Base-by-base conservation (phyloP, 92 coral and sea anemone genomes). In the Virgularia gustaviana region DNA sequence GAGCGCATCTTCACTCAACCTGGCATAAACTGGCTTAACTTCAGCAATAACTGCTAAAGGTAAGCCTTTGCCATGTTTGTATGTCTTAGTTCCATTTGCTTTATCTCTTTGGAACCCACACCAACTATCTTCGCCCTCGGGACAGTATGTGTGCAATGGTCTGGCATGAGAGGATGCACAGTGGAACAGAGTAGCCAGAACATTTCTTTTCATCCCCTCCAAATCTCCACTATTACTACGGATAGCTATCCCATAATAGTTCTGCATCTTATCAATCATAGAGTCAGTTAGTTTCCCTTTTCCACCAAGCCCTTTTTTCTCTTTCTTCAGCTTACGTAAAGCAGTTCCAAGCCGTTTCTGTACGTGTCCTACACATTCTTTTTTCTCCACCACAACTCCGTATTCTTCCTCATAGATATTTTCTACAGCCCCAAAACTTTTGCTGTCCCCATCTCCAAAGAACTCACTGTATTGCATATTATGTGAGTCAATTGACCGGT, bases 61-160 rank as follows among this genome's bases (percentile, higher is more conserved):
- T 16, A 84, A 54, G 66, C 85, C 78, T 27, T 82, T 73, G 27
- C 88, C 83, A 31, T 71, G 72, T 68, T 66, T 84, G 78, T 44
- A 77, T 27, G 39, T 7, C 0, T 23, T n/a, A 12, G 82, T 77
- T 1, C 28, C 27, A 0, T 49, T 20, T 16, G 76, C 75, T 2
- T 8, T 49, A n/a, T 65, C 82, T 53, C 59, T 70, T 20, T 34
- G 49, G 19, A 47, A 65, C 25, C 66, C 64, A 39, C 81, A 77
- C 67, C 74, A 77, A 66, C 65, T 77, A 18, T 65, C 75, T n/a
- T 44, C 35, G 9, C 80, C 62, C 13, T 41, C 39, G 18, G 88
- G 81, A 20, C 64, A 72, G 54, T 58, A 51, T 16, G 8, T 25
- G 70, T 70, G 83, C 25, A 45, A 61, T n/a, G 58, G 28, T 23